Evolutionary conservation across 2,888 invertebrate genomes (phyloP), one percentile per base, ranked within the genome.

Genomic region (Microplitis deprimator): DNA sequence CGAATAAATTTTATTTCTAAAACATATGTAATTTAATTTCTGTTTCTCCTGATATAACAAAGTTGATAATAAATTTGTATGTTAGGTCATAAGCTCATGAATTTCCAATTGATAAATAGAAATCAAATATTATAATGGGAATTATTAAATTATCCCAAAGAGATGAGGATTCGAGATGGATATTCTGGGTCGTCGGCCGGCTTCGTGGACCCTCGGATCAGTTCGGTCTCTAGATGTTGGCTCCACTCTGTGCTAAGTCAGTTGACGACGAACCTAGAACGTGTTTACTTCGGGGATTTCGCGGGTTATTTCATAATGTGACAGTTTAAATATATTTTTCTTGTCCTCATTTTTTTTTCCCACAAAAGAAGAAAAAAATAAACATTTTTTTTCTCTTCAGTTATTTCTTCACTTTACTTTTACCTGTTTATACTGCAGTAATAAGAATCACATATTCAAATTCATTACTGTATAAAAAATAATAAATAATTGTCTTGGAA

Each of bases 211-310:
- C 59, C 74, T 77, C 77, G 77, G 74, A 59, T 8, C 10, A 16
- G 59, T 39, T 77, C 77, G 77, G 68, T 17, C 10, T 73, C 69
- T 59, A 77, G 77, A 73, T 68, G 62, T 73, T 68, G 73, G 62
- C 68, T 70, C 50, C 61, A 29, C 38, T 65, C 29, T 65, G 29
- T 40, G 64, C 65, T 38, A 62, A 72, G 84, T 85, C 87, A 88
- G 88, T 88, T 83, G 85, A 88, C 83, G 89, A 88, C 85, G 86
- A 88, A 84, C 87, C 86, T 88, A 81, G 87, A 86, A 79, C 86
- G 86, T 73, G 86, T 79, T 81, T 79, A 76, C 76, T 79, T 80
- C 77, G 76, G 73, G 73, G 68, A 70, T 64, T 76, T 61, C 71
- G 71, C 76, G 76, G 68, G 65, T 76, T 67, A 61, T 72, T 71